These are phyloP conservation scores for Aleiodes sp. DNA, from an alignment of 1,140 invertebrate species.

Conservation along the genomic window DNA sequence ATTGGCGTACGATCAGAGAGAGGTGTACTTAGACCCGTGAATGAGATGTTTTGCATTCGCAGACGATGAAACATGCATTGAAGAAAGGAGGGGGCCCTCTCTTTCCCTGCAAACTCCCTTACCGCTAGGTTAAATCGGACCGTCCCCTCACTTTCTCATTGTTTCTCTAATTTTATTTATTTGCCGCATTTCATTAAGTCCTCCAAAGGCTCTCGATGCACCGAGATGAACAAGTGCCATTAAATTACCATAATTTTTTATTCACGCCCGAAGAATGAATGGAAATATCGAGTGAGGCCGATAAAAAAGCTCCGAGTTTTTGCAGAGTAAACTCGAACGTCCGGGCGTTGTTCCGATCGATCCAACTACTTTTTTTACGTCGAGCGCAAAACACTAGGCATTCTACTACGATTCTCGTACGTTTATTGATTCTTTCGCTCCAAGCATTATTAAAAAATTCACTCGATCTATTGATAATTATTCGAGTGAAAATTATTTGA, in stretches of 20 bases:
- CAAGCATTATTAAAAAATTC: neutral
- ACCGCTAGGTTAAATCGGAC: conserved; percentile 49
- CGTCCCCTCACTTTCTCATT: conserved; percentile 34
- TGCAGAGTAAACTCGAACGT: neutral
- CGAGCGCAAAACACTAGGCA: neutral
- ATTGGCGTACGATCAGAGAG: neutral
- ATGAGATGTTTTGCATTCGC: conserved; percentile 66
- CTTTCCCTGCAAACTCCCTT: conserved; percentile 5
- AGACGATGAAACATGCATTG: conserved; percentile 57
- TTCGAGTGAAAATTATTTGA: too few species aligned
- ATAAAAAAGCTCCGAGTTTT: conserved; percentile 2
- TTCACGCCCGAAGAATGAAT: too few species aligned
- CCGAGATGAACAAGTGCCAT: too few species aligned
- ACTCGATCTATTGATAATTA: too few species aligned
- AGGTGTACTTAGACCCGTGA: conserved; percentile 53
- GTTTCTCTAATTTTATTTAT: too few species aligned
- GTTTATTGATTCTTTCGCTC: neutral
- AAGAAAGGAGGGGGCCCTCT: neutral
- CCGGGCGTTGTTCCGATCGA: conserved; percentile 13
- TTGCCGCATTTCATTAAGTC: too few species aligned
- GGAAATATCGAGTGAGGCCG: conserved; percentile 7
- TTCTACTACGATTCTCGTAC: neutral
- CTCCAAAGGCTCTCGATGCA: too few species aligned
- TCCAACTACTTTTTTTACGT: neutral
- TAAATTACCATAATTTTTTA: too few species aligned